These are phyloP conservation scores for Smithornis capensis DNA, from an alignment of 2,113 vertebrate genomes.

Conservation along the genomic window DNA sequence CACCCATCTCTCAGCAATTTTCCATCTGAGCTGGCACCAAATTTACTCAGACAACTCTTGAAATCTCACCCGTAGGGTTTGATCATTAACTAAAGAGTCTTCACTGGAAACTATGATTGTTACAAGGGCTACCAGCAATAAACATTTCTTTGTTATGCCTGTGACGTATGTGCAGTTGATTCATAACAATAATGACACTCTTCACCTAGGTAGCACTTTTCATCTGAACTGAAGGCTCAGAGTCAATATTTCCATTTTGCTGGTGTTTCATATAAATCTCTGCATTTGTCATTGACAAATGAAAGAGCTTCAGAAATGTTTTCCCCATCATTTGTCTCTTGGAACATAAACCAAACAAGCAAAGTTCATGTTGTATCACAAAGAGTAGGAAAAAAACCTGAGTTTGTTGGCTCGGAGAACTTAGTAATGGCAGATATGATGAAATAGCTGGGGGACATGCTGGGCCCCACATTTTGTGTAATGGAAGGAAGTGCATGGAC, in stretches of 20 bases:
- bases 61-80: not conserved
- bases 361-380: constrained; percentile 53
- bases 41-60: not conserved
- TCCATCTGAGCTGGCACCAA: constrained; percentile 32
- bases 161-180: constrained; percentile 30
- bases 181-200: constrained; percentile 50
- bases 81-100: not conserved
- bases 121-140: not conserved
- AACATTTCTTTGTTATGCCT: constrained; percentile 9
- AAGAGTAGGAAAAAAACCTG: not conserved
- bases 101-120: constrained; percentile 48
- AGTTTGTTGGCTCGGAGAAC: not conserved
- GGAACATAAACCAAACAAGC: constrained; percentile 54
- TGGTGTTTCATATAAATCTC: constrained; percentile 51
- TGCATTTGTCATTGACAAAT: constrained; percentile 61
- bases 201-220: constrained; percentile 49
- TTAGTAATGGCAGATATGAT: constrained; percentile 31
- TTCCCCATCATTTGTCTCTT: constrained; percentile 63
- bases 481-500: not conserved
- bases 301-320: constrained; percentile 58
- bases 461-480: not conserved
- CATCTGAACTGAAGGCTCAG: not conserved
- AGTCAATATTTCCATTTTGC: constrained; percentile 63
- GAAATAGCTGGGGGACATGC: constrained; percentile 17
- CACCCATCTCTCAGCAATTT: constrained; percentile 47